These are phyloP conservation scores for Hylaeus anthracinus DNA, from an alignment of 1,140 invertebrate genomes.

Conservation along the genomic window DNA sequence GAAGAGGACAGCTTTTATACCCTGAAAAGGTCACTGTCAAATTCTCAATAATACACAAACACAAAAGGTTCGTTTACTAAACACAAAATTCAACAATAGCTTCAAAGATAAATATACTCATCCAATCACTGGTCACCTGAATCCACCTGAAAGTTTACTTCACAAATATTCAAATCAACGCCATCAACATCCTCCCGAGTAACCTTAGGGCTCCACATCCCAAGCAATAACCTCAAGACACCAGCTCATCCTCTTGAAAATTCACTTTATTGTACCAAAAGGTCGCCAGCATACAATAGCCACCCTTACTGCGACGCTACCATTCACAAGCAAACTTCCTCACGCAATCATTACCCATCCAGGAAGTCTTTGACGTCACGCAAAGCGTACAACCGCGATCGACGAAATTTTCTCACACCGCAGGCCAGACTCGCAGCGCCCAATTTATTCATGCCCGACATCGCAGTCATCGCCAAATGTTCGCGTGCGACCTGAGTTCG, in stretches of 20 bases:
- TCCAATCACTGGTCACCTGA: too few species aligned
- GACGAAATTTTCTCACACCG: background rate
- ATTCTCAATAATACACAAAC: too few species aligned
- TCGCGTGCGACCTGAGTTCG: constrained; percentile 7
- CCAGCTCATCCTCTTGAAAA: background rate
- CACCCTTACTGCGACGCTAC: too few species aligned
- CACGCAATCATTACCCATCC: background rate
- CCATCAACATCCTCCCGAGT: too few species aligned
- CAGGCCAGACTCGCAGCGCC: background rate
- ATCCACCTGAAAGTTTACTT: too few species aligned
- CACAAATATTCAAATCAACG: too few species aligned
- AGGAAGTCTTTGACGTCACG: constrained; percentile 37
- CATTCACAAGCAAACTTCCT: background rate
- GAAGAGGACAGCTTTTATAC: too few species aligned
- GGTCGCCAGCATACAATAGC: background rate
- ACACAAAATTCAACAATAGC: too few species aligned
- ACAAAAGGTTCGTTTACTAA: too few species aligned
- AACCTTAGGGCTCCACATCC: too few species aligned
- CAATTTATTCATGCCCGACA: background rate
- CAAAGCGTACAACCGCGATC: background rate
- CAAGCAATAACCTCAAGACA: background rate
- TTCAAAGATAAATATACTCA: too few species aligned
- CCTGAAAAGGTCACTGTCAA: too few species aligned
- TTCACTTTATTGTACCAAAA: background rate
- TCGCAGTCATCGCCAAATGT: background rate